Evolutionary conservation across 2,888 invertebrate genomes (phyloP).

Genomic region (Taphrorychus bicolor): DNA sequence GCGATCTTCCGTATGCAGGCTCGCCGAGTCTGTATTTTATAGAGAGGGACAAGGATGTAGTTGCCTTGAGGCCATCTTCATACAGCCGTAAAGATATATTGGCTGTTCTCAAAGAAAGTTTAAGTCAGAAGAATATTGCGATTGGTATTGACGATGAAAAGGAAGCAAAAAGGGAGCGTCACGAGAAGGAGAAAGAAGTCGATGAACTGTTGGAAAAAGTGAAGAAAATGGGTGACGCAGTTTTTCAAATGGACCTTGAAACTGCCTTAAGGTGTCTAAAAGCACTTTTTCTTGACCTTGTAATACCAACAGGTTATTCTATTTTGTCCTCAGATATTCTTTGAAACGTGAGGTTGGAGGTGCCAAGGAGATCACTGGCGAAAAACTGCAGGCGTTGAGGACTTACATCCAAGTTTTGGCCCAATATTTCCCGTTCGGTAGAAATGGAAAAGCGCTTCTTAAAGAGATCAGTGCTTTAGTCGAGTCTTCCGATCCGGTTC

Average conservation of each 20-base stretch:
- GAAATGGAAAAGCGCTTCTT: constrained; percentile 71
- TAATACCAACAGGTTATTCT: background rate
- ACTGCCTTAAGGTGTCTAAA: constrained; percentile 67
- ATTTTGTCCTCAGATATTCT: constrained; percentile 65
- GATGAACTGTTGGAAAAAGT: constrained; percentile 54
- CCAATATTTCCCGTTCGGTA: constrained; percentile 81
- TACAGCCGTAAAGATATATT: constrained; percentile 49
- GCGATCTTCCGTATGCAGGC: constrained; percentile 59
- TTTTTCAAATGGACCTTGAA: constrained; percentile 89
- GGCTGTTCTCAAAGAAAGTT: constrained; percentile 63
- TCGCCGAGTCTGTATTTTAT: constrained; percentile 67
- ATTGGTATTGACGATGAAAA: constrained; percentile 49
- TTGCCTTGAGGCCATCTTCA: background rate
- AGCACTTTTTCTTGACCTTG: background rate
- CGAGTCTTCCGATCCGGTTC: constrained; percentile 61
- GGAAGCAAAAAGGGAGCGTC: constrained; percentile 48
- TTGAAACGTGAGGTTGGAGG: constrained; percentile 84
- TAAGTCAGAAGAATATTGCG: constrained; percentile 56
- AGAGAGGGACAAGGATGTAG: background rate
- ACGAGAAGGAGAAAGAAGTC: constrained; percentile 46
- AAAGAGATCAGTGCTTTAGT: constrained; percentile 66
- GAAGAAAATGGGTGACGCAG: constrained; percentile 63
- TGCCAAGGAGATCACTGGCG: constrained; percentile 71
- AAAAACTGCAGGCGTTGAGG: constrained; percentile 75
- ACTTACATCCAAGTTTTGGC: constrained; percentile 75